A percentile compares a stretch with the other conserved stretches of the same genome.
Conservation (phyloP, 2,888 invertebrate species). For the Ypsolopha scabrella region DNA sequence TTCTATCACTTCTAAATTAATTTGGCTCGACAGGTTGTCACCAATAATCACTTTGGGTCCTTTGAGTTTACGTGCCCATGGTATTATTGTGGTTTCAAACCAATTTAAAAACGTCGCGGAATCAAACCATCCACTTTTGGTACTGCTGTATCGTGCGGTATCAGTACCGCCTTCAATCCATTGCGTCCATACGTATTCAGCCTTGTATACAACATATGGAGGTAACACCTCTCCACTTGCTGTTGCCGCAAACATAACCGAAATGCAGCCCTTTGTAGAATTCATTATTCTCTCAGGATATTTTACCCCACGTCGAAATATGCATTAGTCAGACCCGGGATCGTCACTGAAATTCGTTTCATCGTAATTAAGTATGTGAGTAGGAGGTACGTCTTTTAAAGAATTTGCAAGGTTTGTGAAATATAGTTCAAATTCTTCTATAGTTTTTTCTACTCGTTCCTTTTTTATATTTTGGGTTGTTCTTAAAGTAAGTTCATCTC, state of each 20-base stretch:
- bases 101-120: constrained; percentile 24
- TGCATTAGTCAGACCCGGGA: constrained; percentile 14
- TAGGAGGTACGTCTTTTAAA: not conserved
- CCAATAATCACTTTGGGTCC: constrained; percentile 32
- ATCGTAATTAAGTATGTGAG: constrained; percentile 5
- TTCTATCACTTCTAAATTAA: constrained; percentile 19
- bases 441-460: constrained; percentile 12
- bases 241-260: constrained; percentile 34
- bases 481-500: constrained; percentile 8
- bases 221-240: constrained; percentile 32
- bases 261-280: constrained; percentile 23
- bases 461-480: constrained; percentile 16
- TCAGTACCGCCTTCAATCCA: constrained; percentile 37
- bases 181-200: constrained; percentile 27
- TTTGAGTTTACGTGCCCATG: constrained; percentile 14
- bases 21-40: constrained; percentile 31
- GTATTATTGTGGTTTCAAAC: constrained; percentile 17
- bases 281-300: constrained; percentile 32
- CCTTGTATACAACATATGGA: constrained; percentile 40
- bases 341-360: constrained; percentile 6
- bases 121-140: constrained; percentile 36
- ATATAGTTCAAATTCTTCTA: constrained; percentile 11
- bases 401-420: too few species aligned
- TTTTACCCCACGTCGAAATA: constrained; percentile 22
- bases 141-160: constrained; percentile 29